Evolutionary conservation across 2,888 invertebrate genomes (phyloP).

Genomic region (Operophtera brumata): DNA sequence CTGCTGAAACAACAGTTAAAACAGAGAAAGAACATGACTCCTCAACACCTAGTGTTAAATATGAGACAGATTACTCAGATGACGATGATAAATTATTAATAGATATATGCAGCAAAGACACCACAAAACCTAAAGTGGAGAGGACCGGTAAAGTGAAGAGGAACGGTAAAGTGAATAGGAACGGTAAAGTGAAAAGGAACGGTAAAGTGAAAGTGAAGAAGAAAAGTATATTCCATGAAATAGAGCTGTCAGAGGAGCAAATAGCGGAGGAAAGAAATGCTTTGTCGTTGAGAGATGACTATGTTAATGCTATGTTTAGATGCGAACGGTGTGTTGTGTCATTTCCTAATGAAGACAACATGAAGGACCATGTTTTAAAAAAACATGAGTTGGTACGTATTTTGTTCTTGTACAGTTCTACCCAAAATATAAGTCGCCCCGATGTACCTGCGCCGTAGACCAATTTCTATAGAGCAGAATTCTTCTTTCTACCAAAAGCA

Average conservation of each 20-base stretch:
- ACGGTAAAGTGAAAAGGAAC: slow-evolving; percentile 27
- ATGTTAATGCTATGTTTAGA: slow-evolving; percentile 61
- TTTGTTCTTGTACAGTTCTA: no score
- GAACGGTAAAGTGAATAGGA: not conserved
- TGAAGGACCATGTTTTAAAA: slow-evolving; percentile 54
- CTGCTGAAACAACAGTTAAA: slow-evolving; percentile 4
- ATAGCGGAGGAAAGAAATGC: slow-evolving; percentile 52
- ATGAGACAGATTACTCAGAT: slow-evolving; percentile 26
- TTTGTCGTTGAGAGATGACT: slow-evolving; percentile 51
- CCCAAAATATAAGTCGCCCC: no score
- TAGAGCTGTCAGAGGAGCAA: slow-evolving; percentile 50
- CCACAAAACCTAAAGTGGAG: not conserved
- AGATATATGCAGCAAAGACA: slow-evolving; percentile 17
- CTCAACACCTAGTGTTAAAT: slow-evolving; percentile 23
- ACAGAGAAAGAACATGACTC: not conserved
- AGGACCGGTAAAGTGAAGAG: not conserved
- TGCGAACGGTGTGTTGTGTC: slow-evolving; percentile 60
- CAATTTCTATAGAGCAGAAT: no score
- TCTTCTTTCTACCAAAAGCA: no score
- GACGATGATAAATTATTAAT: slow-evolving; percentile 41
- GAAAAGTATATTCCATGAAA: slow-evolving; percentile 43
- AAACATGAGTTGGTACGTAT: slow-evolving; percentile 64
- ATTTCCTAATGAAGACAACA: slow-evolving; percentile 64
- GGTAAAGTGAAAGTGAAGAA: slow-evolving; percentile 31
- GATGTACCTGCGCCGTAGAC: no score